These are phyloP conservation scores for Salvelinus alpinus DNA, from an alignment of 2,113 vertebrate species.

Conservation along the genomic window DNA sequence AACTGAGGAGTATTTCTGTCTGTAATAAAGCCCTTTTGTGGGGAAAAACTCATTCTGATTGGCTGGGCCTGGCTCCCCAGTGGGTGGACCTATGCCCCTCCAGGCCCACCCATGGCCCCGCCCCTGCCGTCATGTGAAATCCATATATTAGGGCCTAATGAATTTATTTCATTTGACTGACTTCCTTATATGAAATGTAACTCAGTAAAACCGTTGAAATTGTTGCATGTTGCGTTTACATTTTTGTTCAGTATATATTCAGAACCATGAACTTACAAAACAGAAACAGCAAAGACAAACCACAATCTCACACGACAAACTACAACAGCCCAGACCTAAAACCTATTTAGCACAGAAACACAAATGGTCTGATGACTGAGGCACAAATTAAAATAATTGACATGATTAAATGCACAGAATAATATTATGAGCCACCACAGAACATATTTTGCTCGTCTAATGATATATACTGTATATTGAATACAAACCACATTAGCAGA, in stretches of 20 bases:
- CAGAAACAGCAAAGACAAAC: neutral
- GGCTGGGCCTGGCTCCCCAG: too few relatives aligned
- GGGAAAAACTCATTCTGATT: too few relatives aligned
- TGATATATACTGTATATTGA: neutral
- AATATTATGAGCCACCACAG: slow-evolving; percentile 2
- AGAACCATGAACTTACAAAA: neutral
- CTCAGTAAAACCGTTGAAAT: too few relatives aligned
- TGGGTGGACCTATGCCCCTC: too few relatives aligned
- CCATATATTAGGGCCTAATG: too few relatives aligned
- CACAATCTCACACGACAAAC: neutral
- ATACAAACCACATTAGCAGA: neutral
- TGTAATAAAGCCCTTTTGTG: too few relatives aligned
- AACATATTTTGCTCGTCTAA: neutral
- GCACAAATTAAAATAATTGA: slow-evolving; percentile 32
- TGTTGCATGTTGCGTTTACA: too few relatives aligned
- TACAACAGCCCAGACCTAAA: slow-evolving; percentile 33
- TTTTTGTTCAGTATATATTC: neutral
- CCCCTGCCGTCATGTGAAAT: too few relatives aligned
- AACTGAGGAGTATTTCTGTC: too few relatives aligned
- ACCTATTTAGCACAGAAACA: slow-evolving; percentile 56
- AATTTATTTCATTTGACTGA: too few relatives aligned
- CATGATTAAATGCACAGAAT: slow-evolving; percentile 31
- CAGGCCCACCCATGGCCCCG: too few relatives aligned
- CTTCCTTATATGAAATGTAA: too few relatives aligned
- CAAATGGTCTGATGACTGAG: slow-evolving; percentile 42